Evolutionary conservation across 1,140 invertebrate species (phyloP).

Genomic region (Drosophila melanica): DNA sequence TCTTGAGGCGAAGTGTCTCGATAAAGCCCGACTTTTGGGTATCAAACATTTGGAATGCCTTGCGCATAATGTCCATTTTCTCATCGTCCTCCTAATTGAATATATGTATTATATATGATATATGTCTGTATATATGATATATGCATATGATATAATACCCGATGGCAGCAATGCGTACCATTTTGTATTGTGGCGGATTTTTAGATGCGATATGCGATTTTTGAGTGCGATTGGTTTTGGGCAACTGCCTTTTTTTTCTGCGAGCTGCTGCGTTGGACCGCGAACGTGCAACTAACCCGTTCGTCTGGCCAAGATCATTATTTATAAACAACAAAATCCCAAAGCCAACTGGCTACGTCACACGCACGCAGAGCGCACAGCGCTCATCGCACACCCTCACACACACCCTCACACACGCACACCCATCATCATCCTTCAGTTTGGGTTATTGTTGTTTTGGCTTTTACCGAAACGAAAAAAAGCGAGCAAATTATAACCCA

Average conservation of each 20-base stretch:
- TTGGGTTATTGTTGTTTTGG: conserved; percentile 76
- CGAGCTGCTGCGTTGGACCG: conserved; percentile 69
- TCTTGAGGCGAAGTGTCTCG: conserved; percentile 94
- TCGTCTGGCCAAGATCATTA: conserved; percentile 81
- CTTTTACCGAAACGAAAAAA: conserved; percentile 58
- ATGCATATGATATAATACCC: conserved; percentile 33
- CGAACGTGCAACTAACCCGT: conserved; percentile 76
- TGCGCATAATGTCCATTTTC: conserved; percentile 94
- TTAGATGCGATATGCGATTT: conserved; percentile 44
- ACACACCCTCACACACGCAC: conserved; percentile 11
- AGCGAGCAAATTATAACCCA: conserved; percentile 24
- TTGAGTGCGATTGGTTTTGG: conserved; percentile 24
- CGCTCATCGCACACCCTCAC: conserved; percentile 1
- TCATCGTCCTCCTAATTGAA: conserved; percentile 87
- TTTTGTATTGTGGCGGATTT: conserved; percentile 34
- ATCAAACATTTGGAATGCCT: conserved; percentile 98
- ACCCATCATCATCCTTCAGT: conserved; percentile 51
- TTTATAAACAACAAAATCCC: conserved; percentile 81
- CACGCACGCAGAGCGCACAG: conserved; percentile 45
- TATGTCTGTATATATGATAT: conserved; percentile 5
- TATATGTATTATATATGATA: conserved; percentile 12
- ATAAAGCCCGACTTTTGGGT: conserved; percentile 95
- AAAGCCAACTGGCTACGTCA: conserved; percentile 73
- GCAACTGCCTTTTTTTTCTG: conserved; percentile 15
- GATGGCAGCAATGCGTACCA: conserved; percentile 57